Conservation (phyloP, 2,888 invertebrate genomes). For the Eremobia ochroleuca region DNA sequence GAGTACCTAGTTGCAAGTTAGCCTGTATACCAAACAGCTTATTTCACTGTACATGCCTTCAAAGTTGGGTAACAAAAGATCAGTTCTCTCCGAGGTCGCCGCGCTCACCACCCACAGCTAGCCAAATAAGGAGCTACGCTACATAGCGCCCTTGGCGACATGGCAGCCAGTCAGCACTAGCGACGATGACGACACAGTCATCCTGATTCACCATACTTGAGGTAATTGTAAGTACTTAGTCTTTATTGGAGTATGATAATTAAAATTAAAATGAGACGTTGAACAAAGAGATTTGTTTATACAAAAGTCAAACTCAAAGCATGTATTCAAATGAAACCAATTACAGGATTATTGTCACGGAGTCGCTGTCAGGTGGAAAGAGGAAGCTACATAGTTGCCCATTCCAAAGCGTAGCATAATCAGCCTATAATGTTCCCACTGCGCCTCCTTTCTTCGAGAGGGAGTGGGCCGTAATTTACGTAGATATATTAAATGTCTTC, state of each 20-base stretch:
- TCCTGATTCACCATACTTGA: slow-evolving; percentile 45
- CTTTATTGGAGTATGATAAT: background rate
- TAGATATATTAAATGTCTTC: no score
- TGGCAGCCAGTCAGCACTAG: background rate
- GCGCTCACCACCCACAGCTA: slow-evolving; percentile 33
- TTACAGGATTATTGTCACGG: background rate
- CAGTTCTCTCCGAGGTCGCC: slow-evolving; percentile 35
- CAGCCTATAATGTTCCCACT: no score
- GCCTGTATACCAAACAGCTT: background rate
- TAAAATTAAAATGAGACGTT: background rate
- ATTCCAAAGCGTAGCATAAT: background rate
- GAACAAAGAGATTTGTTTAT: background rate
- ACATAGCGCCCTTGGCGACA: slow-evolving; percentile 32
- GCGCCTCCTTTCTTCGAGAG: no score
- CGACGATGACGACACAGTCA: slow-evolving; percentile 17
- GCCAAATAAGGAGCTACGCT: slow-evolving; percentile 16
- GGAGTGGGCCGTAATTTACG: no score
- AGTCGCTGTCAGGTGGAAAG: background rate
- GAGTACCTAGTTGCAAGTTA: background rate
- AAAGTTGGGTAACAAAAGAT: slow-evolving; percentile 31
- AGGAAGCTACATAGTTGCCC: no score
- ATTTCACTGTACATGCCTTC: background rate
- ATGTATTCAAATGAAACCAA: background rate
- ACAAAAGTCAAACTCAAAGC: background rate
- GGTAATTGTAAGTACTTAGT: background rate